Base-by-base conservation (phyloP, 2,888 invertebrate genomes). In the Choreutis nemorana region DNA sequence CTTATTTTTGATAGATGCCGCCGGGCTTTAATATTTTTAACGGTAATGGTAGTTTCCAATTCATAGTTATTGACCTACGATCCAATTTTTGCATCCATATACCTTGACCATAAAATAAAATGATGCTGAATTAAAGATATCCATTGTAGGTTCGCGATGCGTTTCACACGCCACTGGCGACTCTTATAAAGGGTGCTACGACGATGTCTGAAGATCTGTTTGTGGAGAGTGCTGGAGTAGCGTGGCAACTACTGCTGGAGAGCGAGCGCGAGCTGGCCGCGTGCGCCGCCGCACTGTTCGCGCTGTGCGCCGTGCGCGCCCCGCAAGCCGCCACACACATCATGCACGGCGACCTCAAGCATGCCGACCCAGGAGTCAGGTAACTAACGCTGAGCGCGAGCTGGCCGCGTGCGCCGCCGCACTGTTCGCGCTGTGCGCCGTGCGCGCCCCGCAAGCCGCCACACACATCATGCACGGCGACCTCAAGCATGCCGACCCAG, bases 201-300 rank as follows among this genome's bases (percentile, higher is more conserved):
- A 89, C 95, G 3, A 82, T 98, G 59, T 82, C 86, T 2, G 95
- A 95, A 51, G 95, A 94, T 25, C 81, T 92, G 45, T 94, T 95
- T 48, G 81, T 87, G 2, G 94, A 95, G 45, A 87, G 95, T 20
- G 84, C 97, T 35, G 91, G 94, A 0, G 90, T 95, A 1, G 93
- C 96, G 0, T 99, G 99, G 99, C 94, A 97, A 52, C 80, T 99
- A 10, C 78, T 99, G 3, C 65, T 98, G 23, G 97, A 99, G 55
- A 84, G 87, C n/a, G 97, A 97, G 55, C 84, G 91, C 42, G 92
- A 93, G 60, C 87, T 93, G 5, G 85, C 90, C 20, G 89, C 92
- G 0, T 85, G 89, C 26, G 90, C 92, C 15, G 94, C 96, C 0
- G 90, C 95, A 0, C 77, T 97, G 10, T 96, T 98, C 58, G 93